phyloP scores from a whole-genome alignment of 2,888 invertebrate species.

The Himalopsyche kuldschensis region DNA sequence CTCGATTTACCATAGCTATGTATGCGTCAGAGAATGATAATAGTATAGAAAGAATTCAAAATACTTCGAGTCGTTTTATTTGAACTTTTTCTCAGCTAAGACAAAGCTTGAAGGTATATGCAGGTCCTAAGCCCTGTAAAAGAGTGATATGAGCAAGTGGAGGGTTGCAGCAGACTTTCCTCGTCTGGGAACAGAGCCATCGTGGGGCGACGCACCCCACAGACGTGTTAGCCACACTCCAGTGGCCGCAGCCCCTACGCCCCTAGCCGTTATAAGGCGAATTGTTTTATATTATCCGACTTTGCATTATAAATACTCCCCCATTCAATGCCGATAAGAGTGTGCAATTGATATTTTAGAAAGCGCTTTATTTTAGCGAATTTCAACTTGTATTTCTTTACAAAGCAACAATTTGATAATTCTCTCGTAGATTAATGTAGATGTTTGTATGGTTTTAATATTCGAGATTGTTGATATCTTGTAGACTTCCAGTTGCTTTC shows the following conservation, averaged over 20 bases:
- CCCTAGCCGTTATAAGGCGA: constrained; percentile 27
- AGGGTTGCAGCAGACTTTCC: not conserved
- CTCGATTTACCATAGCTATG: too few species aligned
- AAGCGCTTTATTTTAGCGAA: not conserved
- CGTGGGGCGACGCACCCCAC: constrained; percentile 12
- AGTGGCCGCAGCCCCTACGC: constrained; percentile 17
- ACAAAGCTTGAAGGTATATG: not conserved
- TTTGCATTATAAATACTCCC: constrained; percentile 1
- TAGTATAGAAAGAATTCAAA: too few species aligned
- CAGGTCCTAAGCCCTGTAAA: not conserved
- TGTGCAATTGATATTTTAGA: not conserved
- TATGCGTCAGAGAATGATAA: too few species aligned
- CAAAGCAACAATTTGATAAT: not conserved
- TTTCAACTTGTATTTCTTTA: not conserved
- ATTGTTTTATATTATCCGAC: constrained; percentile 14
- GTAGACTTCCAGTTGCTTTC: too few species aligned
- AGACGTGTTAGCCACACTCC: constrained; percentile 35
- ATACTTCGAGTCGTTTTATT: too few species aligned
- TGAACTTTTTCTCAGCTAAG: not conserved
- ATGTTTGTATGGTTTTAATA: too few species aligned
- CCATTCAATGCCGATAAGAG: not conserved
- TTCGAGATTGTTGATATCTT: too few species aligned
- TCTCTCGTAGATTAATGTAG: too few species aligned
- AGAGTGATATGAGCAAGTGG: not conserved
- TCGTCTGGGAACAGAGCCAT: constrained; percentile 4